Base-by-base conservation (phyloP, 2,888 invertebrate species). In the Ariolimax columbianus region DNA sequence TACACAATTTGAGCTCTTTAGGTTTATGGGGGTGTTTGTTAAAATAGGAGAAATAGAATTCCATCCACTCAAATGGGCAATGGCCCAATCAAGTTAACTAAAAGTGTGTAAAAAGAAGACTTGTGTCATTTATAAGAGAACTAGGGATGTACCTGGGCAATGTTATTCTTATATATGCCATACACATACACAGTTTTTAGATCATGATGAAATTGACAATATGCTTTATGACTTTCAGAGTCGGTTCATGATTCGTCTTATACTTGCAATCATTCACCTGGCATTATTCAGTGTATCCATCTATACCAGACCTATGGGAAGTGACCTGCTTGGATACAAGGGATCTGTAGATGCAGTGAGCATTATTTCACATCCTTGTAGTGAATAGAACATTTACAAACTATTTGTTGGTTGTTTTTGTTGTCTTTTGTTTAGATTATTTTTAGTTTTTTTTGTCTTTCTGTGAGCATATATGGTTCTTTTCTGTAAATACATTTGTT, bases 241-340 rank as follows among this genome's bases (percentile, higher is more conserved):
- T 91, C 98, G 98, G 95, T 98, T 99, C 94, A 95, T 98, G 86
- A 97, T 98, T 94, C 96, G 98, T 63, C 96, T 99, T 43, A 95
- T 97, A 55, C 97, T 99, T 90, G 95, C 99, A 77, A 96, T 97
- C 92, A 95, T 97, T 43, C 99, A 99, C 94, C 95, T 99, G 85
- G 95, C 98, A 0, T 96, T 97, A 77, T 95, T 99, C 51, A 98
- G 98, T 43, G 95, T 97, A 79, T 97, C 98, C 4, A 97, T 99
- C 30, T 99, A 99, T 94, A 95, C 98, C 36, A 95, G 99, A n/a
- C 98, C 97, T 7, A 87, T 38, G 23, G 87, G 87, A 23, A 82
- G 79, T 26, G 75, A 85, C 77, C 95, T 96, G 59, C 92, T 96
- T 86, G 94, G 88, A 36, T 91, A 89, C 79, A 89, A 86, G 4